Base-by-base conservation (phyloP, 1,140 invertebrate species). In the Drosophila quadrilineata region DNA sequence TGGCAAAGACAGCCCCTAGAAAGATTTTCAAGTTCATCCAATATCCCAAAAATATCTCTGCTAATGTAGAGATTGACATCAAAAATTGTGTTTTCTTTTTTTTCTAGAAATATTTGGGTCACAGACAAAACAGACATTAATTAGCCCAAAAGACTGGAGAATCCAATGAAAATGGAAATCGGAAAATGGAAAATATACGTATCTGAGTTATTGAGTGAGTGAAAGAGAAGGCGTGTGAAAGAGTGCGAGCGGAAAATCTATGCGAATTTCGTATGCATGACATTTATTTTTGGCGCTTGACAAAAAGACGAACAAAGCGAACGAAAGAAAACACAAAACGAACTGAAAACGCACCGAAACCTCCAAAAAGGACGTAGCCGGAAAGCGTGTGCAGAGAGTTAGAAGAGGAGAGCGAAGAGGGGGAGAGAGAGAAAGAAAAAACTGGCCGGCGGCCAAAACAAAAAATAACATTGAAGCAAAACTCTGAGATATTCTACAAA, bases 201-300 rank as follows among this genome's bases (percentile, higher is more conserved):
- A n/a, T n/a, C n/a, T n/a, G 19, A 10, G 19, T n/a, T 0, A 40
- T 40, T 21, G 3, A 33, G 38, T 9, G 6, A 8, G 21, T 10
- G 10, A 28, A 24, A 14, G 12, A 33, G 33, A 14, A 1, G 31
- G 16, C 22, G n/a, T 3, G 12, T 1, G 9, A 10, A n/a, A 8
- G 3, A 2, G 9, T 19, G 33, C 14, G 19, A 3, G 38, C 3
- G 17, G 9, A 28, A 2, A n/a, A 19, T 6, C 17, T 2, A 9
- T 43, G 43, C 43, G 43, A 65, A 59, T 65, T 59, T 65, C n/a
- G 12, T 26, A 17, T 41, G 48, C 36, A 24, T 53, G 19, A 3
- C 9, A 54, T 68, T 68, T 73, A 73, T 73, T 73, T 73, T 71
- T 71, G 71, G 67, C 67, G 71, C 43, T 70, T 48, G 31, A 56